A percentile compares a stretch with the other conserved stretches of the same genome.
Evolutionary conservation across 2,113 vertebrate species (phyloP).

Genomic region (Oncorhynchus mykiss): DNA sequence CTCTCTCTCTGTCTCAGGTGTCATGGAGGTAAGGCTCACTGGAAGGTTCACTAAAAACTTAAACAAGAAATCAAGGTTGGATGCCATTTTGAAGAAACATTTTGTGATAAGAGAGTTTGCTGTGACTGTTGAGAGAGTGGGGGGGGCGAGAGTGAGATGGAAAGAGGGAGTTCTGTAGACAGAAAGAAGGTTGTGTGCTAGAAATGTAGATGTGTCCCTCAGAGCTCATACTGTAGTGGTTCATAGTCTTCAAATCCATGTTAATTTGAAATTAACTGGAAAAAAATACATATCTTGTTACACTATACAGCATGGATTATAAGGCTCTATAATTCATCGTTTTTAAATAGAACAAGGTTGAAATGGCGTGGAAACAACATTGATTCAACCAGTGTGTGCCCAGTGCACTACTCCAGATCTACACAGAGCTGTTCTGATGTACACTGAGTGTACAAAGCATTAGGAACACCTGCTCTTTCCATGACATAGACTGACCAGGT

Average conservation of each 20-base stretch:
- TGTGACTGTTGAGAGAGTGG: neutral
- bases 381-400: too few species aligned
- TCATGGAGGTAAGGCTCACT: neutral
- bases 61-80: too few species aligned
- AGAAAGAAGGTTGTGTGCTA: too few species aligned
- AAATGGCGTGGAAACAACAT: too few species aligned
- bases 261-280: neutral
- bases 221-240: too few species aligned
- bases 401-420: slow-evolving; percentile 27
- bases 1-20: neutral
- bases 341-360: neutral
- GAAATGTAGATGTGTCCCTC: too few species aligned
- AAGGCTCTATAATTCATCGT: too few species aligned
- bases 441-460: too few species aligned
- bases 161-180: too few species aligned
- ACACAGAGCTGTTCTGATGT: slow-evolving; percentile 33
- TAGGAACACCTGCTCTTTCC: too few species aligned
- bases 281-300: neutral
- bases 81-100: neutral
- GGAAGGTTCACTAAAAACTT: neutral
- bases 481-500: too few species aligned
- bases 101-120: too few species aligned
- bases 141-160: neutral
- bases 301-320: neutral
- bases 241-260: neutral